Base-by-base conservation (phyloP, 2,888 invertebrate species). In the Atrina japonica region DNA sequence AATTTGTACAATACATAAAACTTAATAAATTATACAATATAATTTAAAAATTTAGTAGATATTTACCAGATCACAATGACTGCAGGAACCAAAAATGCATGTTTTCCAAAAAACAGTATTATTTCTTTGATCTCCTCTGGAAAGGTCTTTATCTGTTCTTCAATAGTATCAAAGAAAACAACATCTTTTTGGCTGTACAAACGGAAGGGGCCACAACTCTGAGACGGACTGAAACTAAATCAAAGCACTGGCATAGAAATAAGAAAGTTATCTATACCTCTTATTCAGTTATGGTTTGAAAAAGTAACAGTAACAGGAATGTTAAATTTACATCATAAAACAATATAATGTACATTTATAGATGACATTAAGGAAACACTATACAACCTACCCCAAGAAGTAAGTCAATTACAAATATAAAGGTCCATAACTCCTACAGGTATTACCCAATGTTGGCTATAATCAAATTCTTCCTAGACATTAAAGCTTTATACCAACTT, bases 191-290 rank as follows among this genome's bases (percentile, higher is more conserved):
- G 27, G 49, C 83, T 83, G 5, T 94, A 91, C 0, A 93, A 93
- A 55, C 94, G 92, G 83, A 95, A 97, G 0, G 97, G 96, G 0
- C 97, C 96, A 86, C 97, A 97, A 47, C 94, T 94, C 70, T 93
- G 81, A 0, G 96, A 96, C 0, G 89, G 89, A 29, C 78, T 67
- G 43, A 88, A 82, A 58, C 88, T 89, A 74, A 60, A 49, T 11
- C 5, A 47, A 47, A 9, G n/a, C 47, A 18, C 6, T 18, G 5
- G 6, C 16, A 6, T 9, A 21, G 47, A 16, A 9, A 47, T 47
- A 18, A n/a, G 21, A 18, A 47, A 47, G 5, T 9, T 14, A n/a
- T 53, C 5, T 53, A 14, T 16, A 29, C 21, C n/a, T 53, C 6
- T 6, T 9, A 53, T 14, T 9, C 16, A 23, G 9, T 53, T 5